Evolutionary conservation across 2,113 vertebrate genomes (phyloP).

Genomic region (Chelonoidis abingdonii): DNA sequence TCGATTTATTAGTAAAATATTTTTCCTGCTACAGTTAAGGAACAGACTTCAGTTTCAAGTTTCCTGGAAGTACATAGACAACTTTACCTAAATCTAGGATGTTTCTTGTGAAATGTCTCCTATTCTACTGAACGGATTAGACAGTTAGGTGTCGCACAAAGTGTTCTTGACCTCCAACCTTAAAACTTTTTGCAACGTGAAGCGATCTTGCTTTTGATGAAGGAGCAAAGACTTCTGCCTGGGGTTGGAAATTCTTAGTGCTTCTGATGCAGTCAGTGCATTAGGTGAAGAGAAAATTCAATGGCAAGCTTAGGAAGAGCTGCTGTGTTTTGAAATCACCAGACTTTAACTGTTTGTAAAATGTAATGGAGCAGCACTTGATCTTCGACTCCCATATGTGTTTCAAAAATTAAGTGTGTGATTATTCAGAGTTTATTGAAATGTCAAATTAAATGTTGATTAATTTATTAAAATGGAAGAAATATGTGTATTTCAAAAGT

Average conservation of each 20-base stretch:
- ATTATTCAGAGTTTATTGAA: background rate
- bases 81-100: background rate
- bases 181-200: background rate
- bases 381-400: background rate
- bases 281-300: background rate
- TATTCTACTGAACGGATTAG: background rate
- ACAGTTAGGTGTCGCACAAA: background rate
- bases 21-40: background rate
- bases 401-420: background rate
- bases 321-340: background rate
- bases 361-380: background rate
- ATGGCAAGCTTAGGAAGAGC: background rate
- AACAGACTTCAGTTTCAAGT: background rate
- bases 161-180: background rate
- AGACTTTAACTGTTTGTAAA: accelerated
- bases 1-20: background rate
- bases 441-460: background rate
- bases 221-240: background rate
- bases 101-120: background rate
- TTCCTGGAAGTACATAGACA: background rate
- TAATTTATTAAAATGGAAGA: background rate
- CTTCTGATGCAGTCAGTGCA: background rate
- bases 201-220: background rate
- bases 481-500: background rate
- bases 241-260: background rate